Evolutionary conservation across 2,797 vertebrate genomes (phyloP), one percentile per base, ranked within the genome.

Genomic region (Myotis vivesi): DNA sequence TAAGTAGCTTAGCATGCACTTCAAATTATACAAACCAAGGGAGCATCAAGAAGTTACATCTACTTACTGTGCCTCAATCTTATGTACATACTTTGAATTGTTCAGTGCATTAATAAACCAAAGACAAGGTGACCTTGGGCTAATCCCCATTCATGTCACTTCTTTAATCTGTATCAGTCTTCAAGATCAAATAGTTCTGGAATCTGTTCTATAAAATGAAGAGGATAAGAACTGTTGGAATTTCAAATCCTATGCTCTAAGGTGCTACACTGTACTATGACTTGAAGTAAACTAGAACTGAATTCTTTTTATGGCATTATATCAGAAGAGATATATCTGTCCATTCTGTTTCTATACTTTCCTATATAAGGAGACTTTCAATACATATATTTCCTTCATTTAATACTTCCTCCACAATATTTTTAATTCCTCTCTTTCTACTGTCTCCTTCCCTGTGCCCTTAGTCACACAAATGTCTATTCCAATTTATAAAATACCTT

Each of bases 371-470:
- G 20, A 57, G 25, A 75, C 5, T 57, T 92, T 59, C 13, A 3
- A 82, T 36, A 76, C 25, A 79, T 12, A 9, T 4, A 82, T 94
- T 88, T 87, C 51, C 33, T 49, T 66, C 28, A 59, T 66, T 62
- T 81, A 90, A 89, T 75, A 71, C 20, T 86, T 92, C 51, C 55
- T 85, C 30, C 68, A 13, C 20, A 88, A 91, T 94, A 89, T 69
- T 85, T 95, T 69, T 59, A 94, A 69, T 19, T 91, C 33, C 25
- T 72, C 23, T 93, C 17, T 87, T 46, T 28, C 28, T 6, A 51
- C 41, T 66, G 19, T 15, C 44, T 44, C 17, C 44, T 73, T 69
- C 25, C n/a, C 19, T 89, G 5, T 15, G 53, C 11, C n/a, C 2
- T 85, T 62, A n/a, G 38, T 77, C 71, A 92, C 38, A 85, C 51